Evolutionary conservation across 2,113 vertebrate genomes (phyloP).

Genomic region (Chamaea fasciata): DNA sequence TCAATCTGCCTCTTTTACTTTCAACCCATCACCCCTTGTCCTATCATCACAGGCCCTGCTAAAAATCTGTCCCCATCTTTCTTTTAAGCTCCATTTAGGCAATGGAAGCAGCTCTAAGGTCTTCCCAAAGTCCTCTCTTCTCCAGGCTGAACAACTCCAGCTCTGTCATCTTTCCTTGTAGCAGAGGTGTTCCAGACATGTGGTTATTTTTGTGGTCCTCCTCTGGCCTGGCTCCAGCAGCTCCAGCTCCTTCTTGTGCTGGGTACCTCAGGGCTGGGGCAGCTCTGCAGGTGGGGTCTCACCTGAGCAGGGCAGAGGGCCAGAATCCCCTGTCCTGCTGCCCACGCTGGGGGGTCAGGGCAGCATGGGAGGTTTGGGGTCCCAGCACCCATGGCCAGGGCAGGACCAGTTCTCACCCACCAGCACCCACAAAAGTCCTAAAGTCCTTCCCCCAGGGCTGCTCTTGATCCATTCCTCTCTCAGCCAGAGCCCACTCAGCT

Average conservation of each 20-base stretch:
- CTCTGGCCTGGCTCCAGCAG: not conserved
- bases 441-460: not conserved
- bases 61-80: not conserved
- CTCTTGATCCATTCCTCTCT: accelerated
- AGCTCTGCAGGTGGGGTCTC: not conserved
- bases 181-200: not conserved
- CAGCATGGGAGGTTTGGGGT: not conserved
- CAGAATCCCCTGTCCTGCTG: not conserved
- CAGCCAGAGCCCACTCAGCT: not conserved
- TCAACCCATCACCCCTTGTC: not conserved
- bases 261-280: not conserved
- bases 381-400: not conserved
- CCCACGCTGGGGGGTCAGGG: not conserved
- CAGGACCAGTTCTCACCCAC: not conserved
- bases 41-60: accelerated
- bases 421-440: not conserved
- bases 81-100: not conserved
- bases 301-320: not conserved
- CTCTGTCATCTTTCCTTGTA: not conserved
- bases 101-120: not conserved
- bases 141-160: not conserved
- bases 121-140: not conserved
- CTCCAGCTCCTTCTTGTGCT: not conserved
- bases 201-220: not conserved
- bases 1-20: not conserved